These are phyloP conservation scores for Bambusicola thoracicus DNA, from an alignment of 2,113 vertebrate species.

Conservation along the genomic window DNA sequence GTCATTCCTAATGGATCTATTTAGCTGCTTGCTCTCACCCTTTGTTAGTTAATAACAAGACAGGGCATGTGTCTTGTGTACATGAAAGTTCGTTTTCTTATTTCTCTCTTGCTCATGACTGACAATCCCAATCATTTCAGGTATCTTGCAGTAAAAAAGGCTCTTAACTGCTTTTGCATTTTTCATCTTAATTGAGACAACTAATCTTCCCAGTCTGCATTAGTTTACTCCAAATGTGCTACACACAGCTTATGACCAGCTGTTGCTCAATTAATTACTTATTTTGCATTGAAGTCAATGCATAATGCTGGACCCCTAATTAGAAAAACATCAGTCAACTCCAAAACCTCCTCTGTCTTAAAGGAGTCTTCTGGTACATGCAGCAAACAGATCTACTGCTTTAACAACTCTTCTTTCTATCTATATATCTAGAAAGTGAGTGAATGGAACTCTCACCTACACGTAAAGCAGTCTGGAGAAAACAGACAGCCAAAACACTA, in stretches of 20 bases:
- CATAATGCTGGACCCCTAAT: not conserved
- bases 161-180: not conserved
- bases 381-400: not conserved
- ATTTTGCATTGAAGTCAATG: not conserved
- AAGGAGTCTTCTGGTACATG: not conserved
- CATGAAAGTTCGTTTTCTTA: not conserved
- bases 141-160: not conserved
- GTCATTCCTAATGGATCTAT: not conserved
- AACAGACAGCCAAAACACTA: not conserved
- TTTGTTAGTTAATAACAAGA: not conserved
- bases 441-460: not conserved
- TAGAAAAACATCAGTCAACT: not conserved
- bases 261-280: not conserved
- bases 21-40: not conserved
- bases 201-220: not conserved
- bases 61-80: not conserved
- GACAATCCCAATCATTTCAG: not conserved
- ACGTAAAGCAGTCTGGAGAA: not conserved
- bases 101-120: not conserved
- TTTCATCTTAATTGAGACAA: not conserved
- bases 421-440: not conserved
- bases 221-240: not conserved
- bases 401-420: not conserved
- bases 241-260: not conserved
- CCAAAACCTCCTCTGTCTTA: not conserved